Conservation (phyloP, 2,797 vertebrate genomes). For the Loriculus beryllinus region DNA sequence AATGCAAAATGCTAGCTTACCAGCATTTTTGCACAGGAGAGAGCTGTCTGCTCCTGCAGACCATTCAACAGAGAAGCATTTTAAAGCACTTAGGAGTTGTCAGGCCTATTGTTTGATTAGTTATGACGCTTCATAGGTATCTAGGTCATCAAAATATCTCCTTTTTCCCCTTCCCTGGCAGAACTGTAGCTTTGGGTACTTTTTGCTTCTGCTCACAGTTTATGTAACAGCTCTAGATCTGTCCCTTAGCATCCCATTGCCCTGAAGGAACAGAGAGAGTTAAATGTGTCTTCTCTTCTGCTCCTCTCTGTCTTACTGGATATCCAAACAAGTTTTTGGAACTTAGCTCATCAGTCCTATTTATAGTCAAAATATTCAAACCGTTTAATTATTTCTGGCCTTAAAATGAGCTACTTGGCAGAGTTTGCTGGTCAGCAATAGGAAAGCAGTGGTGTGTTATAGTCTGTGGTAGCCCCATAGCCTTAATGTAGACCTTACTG, state of each 20-base stretch:
- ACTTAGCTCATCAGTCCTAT: constrained; percentile 19
- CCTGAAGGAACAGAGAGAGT: neutral
- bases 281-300: neutral
- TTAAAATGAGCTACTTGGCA: constrained; percentile 55
- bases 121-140: neutral
- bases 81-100: neutral
- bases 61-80: neutral
- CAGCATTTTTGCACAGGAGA: neutral
- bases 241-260: neutral
- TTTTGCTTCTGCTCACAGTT: neutral
- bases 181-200: constrained; percentile 17
- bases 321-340: constrained; percentile 6
- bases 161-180: neutral
- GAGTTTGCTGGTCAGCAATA: neutral
- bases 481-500: neutral
- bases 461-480: neutral
- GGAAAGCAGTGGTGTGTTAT: constrained; percentile 1
- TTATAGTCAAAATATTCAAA: constrained; percentile 55
- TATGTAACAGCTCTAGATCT: constrained; percentile 28
- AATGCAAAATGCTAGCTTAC: neutral
- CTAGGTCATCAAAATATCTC: neutral
- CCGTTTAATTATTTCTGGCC: constrained; percentile 58
- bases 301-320: neutral
- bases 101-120: neutral
- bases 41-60: neutral